Conservation (phyloP, 2,888 invertebrate genomes). For the Orthonevra nobilis region DNA sequence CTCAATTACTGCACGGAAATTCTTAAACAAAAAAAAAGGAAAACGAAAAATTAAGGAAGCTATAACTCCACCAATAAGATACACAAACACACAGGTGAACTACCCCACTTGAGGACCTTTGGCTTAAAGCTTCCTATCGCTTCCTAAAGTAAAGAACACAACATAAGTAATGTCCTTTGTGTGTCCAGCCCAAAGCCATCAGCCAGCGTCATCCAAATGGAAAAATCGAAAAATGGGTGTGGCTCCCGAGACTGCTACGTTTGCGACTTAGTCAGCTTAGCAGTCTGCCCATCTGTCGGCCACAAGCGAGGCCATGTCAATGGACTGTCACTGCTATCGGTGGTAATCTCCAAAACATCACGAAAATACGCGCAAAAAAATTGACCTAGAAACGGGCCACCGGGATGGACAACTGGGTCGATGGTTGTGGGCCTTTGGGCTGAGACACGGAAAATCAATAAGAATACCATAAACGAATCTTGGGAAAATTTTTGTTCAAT, state of each 20-base stretch:
- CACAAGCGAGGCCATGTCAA: conserved; percentile 35
- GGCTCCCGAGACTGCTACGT: conserved; percentile 31
- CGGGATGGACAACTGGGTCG: too few species aligned
- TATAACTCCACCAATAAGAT: conserved; percentile 47
- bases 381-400: conserved; percentile 55
- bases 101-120: conserved; percentile 8
- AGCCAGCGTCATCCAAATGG: conserved; percentile 30
- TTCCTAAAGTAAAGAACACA: too few species aligned
- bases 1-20: conserved; percentile 31
- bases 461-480: not conserved
- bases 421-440: too few species aligned
- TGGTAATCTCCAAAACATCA: not conserved
- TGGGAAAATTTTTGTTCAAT: conserved; percentile 31
- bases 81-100: conserved; percentile 49
- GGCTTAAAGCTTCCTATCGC: not conserved
- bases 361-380: conserved; percentile 48
- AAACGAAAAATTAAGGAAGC: conserved; percentile 22
- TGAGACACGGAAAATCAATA: conserved; percentile 40
- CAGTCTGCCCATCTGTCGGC: conserved; percentile 23
- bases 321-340: conserved; percentile 25
- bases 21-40: not conserved
- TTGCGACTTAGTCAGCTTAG: conserved; percentile 15
- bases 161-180: too few species aligned
- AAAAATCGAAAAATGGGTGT: conserved; percentile 67
- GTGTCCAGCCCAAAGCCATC: conserved; percentile 16